Evolutionary conservation across 2,113 vertebrate species (phyloP), one percentile per base, ranked within the genome.

Genomic region (Plecotus auritus): DNA sequence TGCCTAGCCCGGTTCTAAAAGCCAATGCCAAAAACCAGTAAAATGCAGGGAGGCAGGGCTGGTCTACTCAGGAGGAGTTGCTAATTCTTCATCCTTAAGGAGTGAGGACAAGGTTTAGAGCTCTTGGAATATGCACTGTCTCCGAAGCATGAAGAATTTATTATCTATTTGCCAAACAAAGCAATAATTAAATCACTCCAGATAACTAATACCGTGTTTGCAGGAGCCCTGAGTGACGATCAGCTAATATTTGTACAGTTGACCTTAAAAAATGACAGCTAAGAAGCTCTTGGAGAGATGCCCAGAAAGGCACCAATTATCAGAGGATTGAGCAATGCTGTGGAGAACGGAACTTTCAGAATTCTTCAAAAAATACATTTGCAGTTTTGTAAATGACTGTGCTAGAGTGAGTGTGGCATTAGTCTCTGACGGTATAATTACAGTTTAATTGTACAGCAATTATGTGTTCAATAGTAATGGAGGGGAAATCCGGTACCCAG

Each of bases 231-330:
- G 28, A 73, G 82, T 74, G 85, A 85, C 86, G 88, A 91, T 92
- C 91, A 96, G 90, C n/a, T 96, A 97, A 95, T 97, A 95, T 97
- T 96, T 96, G 95, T 78, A 91, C 90, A 80, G 59, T 49, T 93
- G 97, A 95, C 96, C 96, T 92, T 92, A 91, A 81, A 93, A 81
- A 45, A 78, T 73, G 88, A 86, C 95, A 91, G 91, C 82, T 70
- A 11, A 74, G 85, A 54, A 70, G 70, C 32, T 77, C 37, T 85
- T 97, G 97, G 97, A 88, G 35, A 23, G 32, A 35, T 61, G 95
- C 97, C 95, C 96, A 81, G 96, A 91, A 83, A 85, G 37, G 20
- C 90, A 78, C 72, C 77, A 20, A 26, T 74, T 54, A 81, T 42
- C 45, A 76, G 18, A 95, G 86, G 95, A 59, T 83, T 93, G 77